Percentiles rank a stretch among this genome's conserved stretches.
Conservation (phyloP, 2,888 invertebrate genomes). For the Cataglyphis altisquamis region DNA sequence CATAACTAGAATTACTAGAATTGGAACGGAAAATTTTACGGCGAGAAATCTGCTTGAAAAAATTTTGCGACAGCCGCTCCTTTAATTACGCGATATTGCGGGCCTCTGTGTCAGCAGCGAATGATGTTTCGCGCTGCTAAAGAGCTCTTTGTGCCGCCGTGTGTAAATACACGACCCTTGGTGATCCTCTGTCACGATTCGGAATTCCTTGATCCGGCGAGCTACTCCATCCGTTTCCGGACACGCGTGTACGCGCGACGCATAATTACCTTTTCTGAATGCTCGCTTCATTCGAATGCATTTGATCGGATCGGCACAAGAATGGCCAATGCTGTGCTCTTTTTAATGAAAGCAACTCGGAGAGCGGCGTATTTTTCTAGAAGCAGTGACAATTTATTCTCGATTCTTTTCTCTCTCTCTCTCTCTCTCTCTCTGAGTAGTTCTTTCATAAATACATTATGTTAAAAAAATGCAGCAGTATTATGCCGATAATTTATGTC, state of each 20-base stretch:
- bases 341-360: constrained; percentile 44
- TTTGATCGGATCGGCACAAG: constrained; percentile 11
- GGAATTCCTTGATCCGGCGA: neutral
- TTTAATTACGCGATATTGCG: constrained; percentile 50
- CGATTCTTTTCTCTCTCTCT: neutral
- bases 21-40: constrained; percentile 28
- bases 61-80: constrained; percentile 11
- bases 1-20: neutral
- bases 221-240: neutral
- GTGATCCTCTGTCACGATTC: neutral
- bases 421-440: neutral
- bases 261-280: constrained; percentile 49
- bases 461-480: constrained; percentile 35
- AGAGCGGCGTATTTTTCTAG: constrained; percentile 43
- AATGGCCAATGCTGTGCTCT: constrained; percentile 4
- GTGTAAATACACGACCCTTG: constrained; percentile 42
- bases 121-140: constrained; percentile 20
- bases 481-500: neutral
- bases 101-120: constrained; percentile 34
- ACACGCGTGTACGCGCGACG: constrained; percentile 8
- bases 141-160: constrained; percentile 26
- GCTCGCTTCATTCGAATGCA: neutral
- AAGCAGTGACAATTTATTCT: constrained; percentile 33
- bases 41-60: constrained; percentile 32
- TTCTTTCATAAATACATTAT: neutral